These are phyloP conservation scores for Chrysogorgia sp. DNA, from an alignment of 92 coral and sea anemone species.

Conservation along the genomic window DNA sequence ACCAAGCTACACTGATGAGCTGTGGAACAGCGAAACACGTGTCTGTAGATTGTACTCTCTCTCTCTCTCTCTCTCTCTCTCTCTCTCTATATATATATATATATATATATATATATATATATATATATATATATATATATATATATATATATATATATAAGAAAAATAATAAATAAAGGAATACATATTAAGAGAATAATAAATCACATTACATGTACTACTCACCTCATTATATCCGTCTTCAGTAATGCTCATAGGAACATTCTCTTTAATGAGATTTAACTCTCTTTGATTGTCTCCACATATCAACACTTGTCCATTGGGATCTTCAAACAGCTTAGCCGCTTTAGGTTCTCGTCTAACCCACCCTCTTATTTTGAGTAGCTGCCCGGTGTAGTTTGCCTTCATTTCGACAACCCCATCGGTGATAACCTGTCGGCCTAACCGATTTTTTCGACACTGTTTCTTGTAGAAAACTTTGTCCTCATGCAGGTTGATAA, in stretches of 20 bases:
- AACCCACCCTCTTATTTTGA: conserved; percentile 69
- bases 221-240: background rate
- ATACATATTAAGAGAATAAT: no score
- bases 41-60: no score
- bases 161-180: no score
- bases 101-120: no score
- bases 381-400: conserved; percentile 58
- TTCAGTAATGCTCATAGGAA: background rate
- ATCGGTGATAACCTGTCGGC: background rate
- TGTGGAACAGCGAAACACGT: no score
- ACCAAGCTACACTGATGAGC: no score
- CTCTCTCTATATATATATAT: no score
- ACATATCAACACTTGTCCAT: conserved; percentile 63
- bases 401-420: conserved; percentile 61
- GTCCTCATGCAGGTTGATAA: background rate
- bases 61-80: no score
- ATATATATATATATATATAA: no score
- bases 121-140: no score
- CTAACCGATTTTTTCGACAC: background rate
- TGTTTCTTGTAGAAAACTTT: background rate
- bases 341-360: conserved; percentile 82
- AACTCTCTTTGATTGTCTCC: conserved; percentile 17
- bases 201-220: background rate
- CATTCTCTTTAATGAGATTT: conserved; percentile 19
- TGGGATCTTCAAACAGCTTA: conserved; percentile 64